Conservation (phyloP, 2,113 vertebrate species). For the Eurystomus gularis region DNA sequence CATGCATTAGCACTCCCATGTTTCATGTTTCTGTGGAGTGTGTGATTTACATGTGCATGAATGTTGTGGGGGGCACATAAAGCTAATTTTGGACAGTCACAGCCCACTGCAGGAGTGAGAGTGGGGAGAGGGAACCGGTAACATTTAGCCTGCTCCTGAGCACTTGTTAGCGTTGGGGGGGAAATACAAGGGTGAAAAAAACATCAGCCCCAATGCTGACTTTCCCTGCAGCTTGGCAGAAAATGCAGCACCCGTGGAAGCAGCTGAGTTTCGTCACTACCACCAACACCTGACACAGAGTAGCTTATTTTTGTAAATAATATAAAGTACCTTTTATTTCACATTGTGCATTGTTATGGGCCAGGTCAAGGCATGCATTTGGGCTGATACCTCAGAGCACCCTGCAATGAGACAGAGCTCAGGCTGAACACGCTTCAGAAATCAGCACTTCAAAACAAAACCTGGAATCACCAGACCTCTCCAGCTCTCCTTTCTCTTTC, state of each 20-base stretch:
- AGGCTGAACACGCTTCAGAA: not conserved
- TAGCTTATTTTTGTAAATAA: slow-evolving; percentile 25
- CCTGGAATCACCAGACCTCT: not conserved
- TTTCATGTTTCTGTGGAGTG: fast-evolving
- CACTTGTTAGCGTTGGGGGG: not conserved
- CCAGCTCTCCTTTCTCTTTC: not conserved
- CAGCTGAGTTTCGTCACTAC: not conserved
- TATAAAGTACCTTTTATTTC: slow-evolving; percentile 3
- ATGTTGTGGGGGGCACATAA: fast-evolving
- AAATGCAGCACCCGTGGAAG: not conserved
- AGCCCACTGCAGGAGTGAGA: not conserved
- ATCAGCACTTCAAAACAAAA: not conserved
- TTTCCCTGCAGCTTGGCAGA: not conserved
- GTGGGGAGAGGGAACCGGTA: fast-evolving
- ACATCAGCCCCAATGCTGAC: not conserved
- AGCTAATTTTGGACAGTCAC: not conserved
- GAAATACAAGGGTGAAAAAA: not conserved
- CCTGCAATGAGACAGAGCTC: not conserved
- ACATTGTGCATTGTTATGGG: not conserved
- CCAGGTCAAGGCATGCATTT: not conserved
- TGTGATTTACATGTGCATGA: fast-evolving
- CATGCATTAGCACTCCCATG: not conserved
- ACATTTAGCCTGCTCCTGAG: not conserved
- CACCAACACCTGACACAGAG: not conserved
- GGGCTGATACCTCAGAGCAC: not conserved